phyloP scores from a whole-genome alignment of 2,113 vertebrate species.

The Azemiops feae region DNA sequence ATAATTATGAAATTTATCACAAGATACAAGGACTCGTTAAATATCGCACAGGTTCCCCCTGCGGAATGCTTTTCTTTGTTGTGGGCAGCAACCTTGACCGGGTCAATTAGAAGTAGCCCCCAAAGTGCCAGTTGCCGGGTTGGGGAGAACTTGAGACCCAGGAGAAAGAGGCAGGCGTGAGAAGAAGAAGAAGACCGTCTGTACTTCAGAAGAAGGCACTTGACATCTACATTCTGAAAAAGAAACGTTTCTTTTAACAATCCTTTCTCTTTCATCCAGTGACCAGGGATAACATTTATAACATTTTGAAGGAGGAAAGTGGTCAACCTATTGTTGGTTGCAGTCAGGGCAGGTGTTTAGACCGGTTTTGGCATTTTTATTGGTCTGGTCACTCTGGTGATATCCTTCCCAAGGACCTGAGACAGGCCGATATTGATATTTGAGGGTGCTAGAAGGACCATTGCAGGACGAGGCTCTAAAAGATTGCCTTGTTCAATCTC shows the following conservation, averaged over 20 bases:
- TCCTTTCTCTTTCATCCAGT: not conserved
- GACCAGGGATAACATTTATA: not conserved
- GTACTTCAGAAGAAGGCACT: not conserved
- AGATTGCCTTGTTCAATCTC: not conserved
- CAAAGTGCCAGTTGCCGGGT: constrained; percentile 29
- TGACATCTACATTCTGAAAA: not conserved
- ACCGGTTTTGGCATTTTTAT: not conserved
- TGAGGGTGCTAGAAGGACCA: not conserved
- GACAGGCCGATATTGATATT: not conserved
- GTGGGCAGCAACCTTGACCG: constrained; percentile 73
- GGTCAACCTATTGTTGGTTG: not conserved
- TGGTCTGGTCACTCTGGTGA: not conserved
- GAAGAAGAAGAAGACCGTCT: constrained; percentile 1
- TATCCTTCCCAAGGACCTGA: not conserved
- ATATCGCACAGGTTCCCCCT: constrained; percentile 78
- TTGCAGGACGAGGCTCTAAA: not conserved
- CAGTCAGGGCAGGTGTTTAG: not conserved
- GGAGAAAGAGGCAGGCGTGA: not conserved
- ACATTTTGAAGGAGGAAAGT: constrained; percentile 8
- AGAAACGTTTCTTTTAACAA: constrained; percentile 1
- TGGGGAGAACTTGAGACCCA: constrained; percentile 28
- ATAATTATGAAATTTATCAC: constrained; percentile 95
- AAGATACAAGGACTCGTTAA: constrained; percentile 83
- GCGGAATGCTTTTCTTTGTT: constrained; percentile 76
- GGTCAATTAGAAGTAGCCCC: constrained; percentile 56